These are phyloP conservation scores for Erethizon dorsatum DNA, from an alignment of 2,797 vertebrate species.

Conservation along the genomic window DNA sequence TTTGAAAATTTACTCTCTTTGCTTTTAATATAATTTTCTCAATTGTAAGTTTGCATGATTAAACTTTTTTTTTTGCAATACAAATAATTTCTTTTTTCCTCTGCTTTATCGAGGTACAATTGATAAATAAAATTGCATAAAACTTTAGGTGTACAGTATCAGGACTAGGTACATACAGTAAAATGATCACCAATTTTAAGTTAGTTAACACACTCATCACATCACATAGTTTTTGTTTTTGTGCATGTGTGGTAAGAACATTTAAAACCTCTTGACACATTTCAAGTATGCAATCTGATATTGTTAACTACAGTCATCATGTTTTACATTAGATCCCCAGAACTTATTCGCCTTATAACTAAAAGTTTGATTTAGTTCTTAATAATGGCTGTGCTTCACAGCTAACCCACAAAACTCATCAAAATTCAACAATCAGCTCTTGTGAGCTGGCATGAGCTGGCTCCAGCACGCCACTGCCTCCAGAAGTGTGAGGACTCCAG, in stretches of 20 bases:
- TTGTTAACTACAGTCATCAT: background rate
- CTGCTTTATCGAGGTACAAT: background rate
- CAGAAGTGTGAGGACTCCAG: background rate
- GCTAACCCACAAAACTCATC: background rate
- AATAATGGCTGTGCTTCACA: background rate
- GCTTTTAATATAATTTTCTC: slow-evolving; percentile 39
- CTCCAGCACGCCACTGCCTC: background rate
- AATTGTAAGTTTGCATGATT: background rate
- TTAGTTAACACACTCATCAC: background rate
- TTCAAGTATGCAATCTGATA: background rate
- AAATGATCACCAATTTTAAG: background rate
- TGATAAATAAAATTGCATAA: background rate
- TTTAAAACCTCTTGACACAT: background rate
- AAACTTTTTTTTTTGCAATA: slow-evolving; percentile 37
- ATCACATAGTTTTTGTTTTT: background rate
- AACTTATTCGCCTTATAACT: background rate
- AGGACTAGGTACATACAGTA: background rate
- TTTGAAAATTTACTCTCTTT: slow-evolving; percentile 42
- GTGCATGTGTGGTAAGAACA: background rate
- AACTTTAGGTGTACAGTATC: background rate
- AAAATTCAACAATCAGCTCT: slow-evolving; percentile 17
- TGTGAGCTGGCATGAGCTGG: background rate
- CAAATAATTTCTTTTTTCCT: background rate
- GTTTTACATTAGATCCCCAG: background rate
- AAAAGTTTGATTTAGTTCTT: background rate